Evolutionary conservation across 2,113 vertebrate genomes (phyloP).

Genomic region (Chamaea fasciata): DNA sequence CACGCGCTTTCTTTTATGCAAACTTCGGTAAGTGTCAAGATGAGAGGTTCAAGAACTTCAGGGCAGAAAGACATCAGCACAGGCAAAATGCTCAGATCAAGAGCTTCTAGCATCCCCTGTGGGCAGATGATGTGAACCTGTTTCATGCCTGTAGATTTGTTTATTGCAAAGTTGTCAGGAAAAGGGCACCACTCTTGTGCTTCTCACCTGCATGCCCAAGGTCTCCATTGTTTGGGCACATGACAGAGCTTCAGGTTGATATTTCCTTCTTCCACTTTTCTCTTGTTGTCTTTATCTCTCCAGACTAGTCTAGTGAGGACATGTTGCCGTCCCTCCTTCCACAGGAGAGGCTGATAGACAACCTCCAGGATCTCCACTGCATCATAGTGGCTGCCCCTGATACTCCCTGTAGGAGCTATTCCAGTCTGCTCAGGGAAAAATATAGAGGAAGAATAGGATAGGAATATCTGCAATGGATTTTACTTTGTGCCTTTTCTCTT

Average conservation of each 20-base stretch:
- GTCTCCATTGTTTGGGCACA: not conserved
- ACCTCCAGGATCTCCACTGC: not conserved
- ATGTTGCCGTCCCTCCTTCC: not conserved
- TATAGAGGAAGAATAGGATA: not conserved
- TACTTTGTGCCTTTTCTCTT: not conserved
- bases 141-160: not conserved
- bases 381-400: not conserved
- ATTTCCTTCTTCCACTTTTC: not conserved
- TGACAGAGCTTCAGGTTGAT: not conserved
- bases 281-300: not conserved
- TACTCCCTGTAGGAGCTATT: not conserved
- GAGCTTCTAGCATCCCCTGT: not conserved
- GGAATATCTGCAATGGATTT: not conserved
- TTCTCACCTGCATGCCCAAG: not conserved
- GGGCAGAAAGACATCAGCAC: not conserved
- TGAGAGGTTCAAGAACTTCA: not conserved
- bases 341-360: rapidly evolving
- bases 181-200: not conserved
- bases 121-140: not conserved
- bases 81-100: not conserved
- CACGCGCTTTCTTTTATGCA: not conserved
- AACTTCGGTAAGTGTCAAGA: not conserved
- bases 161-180: not conserved
- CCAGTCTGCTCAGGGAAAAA: not conserved
- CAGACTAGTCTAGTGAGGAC: not conserved